Percentiles rank a stretch among this genome's conserved stretches.
Evolutionary conservation across 2,797 vertebrate species (phyloP).

Genomic region (Esox masquinongy): DNA sequence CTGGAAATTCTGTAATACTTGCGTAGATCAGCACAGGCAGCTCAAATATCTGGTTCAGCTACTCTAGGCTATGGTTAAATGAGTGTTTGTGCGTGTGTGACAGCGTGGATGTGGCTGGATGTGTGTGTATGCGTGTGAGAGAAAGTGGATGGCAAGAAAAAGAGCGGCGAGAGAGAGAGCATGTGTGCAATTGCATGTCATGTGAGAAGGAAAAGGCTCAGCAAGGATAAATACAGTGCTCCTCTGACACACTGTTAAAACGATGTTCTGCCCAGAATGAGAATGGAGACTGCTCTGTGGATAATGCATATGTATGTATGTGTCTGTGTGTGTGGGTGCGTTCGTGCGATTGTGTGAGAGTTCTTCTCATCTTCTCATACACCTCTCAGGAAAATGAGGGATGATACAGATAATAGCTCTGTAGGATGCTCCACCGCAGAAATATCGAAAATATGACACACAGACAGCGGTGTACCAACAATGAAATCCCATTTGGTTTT

Average conservation of each 20-base stretch:
- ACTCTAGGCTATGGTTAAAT: conserved; percentile 2
- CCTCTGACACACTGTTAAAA: conserved; percentile 10
- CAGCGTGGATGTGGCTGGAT: background rate
- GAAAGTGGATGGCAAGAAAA: no score
- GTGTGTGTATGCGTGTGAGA: background rate
- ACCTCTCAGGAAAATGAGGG: conserved; percentile 33
- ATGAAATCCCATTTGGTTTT: conserved; percentile 20
- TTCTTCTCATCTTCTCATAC: conserved; percentile 6
- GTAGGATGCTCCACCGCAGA: conserved; percentile 1
- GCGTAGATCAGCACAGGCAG: conserved; percentile 36
- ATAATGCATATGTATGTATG: background rate
- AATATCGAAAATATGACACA: conserved; percentile 7
- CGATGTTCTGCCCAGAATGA: background rate
- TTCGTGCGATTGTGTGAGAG: conserved; percentile 14
- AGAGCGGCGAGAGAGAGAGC: conserved; percentile 7
- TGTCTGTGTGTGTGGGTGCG: conserved; percentile 16
- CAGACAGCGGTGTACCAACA: conserved; percentile 14
- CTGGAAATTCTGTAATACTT: conserved; percentile 42
- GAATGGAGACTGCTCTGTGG: conserved; percentile 1
- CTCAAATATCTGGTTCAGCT: conserved; percentile 30
- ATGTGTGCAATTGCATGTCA: background rate
- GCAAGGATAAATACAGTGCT: conserved; percentile 19
- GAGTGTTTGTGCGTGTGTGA: conserved; percentile 9
- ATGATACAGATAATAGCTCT: conserved; percentile 32
- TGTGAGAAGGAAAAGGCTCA: background rate